phyloP scores from a whole-genome alignment of 2,113 vertebrate genomes.

The Zootoca vivipara region DNA sequence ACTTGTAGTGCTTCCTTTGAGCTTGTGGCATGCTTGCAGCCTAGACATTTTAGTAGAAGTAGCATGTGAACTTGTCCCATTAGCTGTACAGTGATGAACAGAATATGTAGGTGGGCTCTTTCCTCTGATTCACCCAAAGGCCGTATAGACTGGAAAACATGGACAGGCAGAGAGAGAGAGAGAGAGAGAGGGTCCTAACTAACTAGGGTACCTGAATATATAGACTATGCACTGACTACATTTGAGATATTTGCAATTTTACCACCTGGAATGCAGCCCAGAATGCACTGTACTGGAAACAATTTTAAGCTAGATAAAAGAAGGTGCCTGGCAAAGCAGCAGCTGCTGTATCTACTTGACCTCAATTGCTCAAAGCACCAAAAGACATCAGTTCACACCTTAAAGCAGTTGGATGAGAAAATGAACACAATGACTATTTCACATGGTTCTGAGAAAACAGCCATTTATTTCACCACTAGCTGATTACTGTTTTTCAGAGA shows the following conservation, averaged over 20 bases:
- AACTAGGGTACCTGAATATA: neutral
- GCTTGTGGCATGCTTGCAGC: neutral
- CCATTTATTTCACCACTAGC: neutral
- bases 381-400: neutral
- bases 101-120: neutral
- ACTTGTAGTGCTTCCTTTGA: neutral
- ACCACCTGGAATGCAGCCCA: constrained; percentile 7
- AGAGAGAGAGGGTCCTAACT: neutral
- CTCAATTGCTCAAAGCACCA: neutral
- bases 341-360: neutral
- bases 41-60: neutral
- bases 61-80: neutral
- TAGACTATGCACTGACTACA: neutral
- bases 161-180: neutral
- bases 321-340: neutral
- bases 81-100: too few species aligned
- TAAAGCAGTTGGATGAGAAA: too few species aligned
- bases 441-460: neutral
- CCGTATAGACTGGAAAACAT: neutral
- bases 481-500: neutral
- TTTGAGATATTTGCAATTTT: neutral
- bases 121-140: neutral
- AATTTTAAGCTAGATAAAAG: constrained; percentile 2
- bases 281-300: neutral
- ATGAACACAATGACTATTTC: too few species aligned